phyloP scores from a whole-genome alignment of 2,888 invertebrate species.

The Cephus pulcher region DNA sequence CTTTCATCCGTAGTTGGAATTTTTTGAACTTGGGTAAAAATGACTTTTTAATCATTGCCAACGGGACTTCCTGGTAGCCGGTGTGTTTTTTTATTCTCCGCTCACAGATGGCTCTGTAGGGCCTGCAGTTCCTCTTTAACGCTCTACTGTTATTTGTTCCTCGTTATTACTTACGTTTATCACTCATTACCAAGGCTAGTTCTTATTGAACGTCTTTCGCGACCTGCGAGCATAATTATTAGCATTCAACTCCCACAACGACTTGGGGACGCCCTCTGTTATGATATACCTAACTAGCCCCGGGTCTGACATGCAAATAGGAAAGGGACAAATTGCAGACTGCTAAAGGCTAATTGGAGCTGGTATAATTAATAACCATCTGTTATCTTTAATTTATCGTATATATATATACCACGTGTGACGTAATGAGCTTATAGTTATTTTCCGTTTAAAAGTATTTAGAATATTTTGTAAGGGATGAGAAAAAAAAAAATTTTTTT shows the following conservation, averaged over 20 bases:
- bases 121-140: slow-evolving; percentile 37
- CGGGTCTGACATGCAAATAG: neutral
- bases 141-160: slow-evolving; percentile 49
- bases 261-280: neutral
- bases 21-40: slow-evolving; percentile 27
- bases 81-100: slow-evolving; percentile 20
- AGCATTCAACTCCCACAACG: neutral
- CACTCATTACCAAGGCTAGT: slow-evolving; percentile 37
- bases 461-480: neutral
- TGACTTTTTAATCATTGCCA: slow-evolving; percentile 51
- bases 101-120: slow-evolving; percentile 15
- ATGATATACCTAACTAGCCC: neutral
- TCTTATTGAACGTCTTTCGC: slow-evolving; percentile 13
- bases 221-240: neutral
- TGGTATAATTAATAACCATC: neutral
- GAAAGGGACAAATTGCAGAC: neutral
- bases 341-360: neutral
- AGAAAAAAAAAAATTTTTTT: neutral
- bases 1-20: neutral
- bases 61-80: slow-evolving; percentile 32
- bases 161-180: slow-evolving; percentile 48
- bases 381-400: neutral
- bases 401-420: neutral
- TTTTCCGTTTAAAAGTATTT: neutral
- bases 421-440: neutral